Conservation (phyloP, 2,888 invertebrate genomes). For the Abrostola tripartita region DNA sequence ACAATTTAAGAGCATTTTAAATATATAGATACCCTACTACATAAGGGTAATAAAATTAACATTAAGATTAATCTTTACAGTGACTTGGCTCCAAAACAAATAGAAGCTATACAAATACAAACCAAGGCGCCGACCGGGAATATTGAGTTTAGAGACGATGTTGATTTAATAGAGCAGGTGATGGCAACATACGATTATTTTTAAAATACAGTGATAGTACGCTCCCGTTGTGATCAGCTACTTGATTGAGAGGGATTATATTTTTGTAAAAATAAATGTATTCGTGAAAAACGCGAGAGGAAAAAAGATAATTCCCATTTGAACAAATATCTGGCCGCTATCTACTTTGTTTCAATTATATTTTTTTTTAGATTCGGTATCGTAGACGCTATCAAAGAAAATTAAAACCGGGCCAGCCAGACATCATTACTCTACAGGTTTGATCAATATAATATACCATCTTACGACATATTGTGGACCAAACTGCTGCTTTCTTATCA, state of each 20-base stretch:
- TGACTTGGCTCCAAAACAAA: slow-evolving; percentile 70
- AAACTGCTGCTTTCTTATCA: too few species aligned
- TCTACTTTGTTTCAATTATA: slow-evolving; percentile 38
- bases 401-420: slow-evolving; percentile 83
- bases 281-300: too few species aligned
- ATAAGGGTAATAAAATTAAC: background rate
- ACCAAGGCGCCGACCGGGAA: slow-evolving; percentile 80
- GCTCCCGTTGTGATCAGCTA: too few species aligned
- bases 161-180: slow-evolving; percentile 87
- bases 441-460: background rate
- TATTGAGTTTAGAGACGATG: slow-evolving; percentile 85
- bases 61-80: slow-evolving; percentile 56
- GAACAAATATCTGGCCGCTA: background rate
- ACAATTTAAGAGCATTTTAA: too few species aligned
- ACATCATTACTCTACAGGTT: slow-evolving; percentile 87
- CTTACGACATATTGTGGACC: too few species aligned
- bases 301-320: background rate
- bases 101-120: slow-evolving; percentile 71
- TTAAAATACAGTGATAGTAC: too few species aligned
- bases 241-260: too few species aligned
- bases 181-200: background rate
- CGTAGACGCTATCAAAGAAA: slow-evolving; percentile 89
- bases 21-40: too few species aligned
- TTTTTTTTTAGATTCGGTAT: slow-evolving; percentile 85
- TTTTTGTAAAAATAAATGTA: too few species aligned